These are phyloP conservation scores for Dascillus cervinus DNA, from an alignment of 2,888 invertebrate genomes.

Conservation along the genomic window DNA sequence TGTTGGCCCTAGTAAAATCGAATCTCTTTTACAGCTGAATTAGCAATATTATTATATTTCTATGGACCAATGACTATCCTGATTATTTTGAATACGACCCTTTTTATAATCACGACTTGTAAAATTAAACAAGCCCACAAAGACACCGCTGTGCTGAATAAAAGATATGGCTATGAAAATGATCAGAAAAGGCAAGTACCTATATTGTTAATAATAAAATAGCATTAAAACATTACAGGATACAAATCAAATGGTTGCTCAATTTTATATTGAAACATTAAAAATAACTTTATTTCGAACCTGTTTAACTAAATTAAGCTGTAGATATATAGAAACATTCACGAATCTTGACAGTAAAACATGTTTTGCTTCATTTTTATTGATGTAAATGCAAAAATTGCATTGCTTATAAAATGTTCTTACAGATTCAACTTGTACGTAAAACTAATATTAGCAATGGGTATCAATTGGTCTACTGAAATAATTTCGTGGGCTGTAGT, in stretches of 20 bases:
- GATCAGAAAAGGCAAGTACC: constrained; percentile 39
- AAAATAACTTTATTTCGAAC: no score
- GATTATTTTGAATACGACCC: constrained; percentile 54
- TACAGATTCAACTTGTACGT: constrained; percentile 69
- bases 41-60: constrained; percentile 58
- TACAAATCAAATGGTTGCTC: no score
- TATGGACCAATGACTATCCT: constrained; percentile 60
- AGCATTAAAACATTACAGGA: no score
- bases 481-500: constrained; percentile 60
- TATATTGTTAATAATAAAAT: no score
- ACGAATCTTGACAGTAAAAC: no score
- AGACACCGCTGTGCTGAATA: constrained; percentile 56
- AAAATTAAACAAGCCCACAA: constrained; percentile 58
- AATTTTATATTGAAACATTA: no score
- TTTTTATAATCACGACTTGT: constrained; percentile 62
- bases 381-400: background rate
- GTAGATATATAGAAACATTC: no score
- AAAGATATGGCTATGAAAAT: constrained; percentile 48
- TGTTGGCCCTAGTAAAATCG: no score
- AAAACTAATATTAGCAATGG: constrained; percentile 79
- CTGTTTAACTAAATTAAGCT: no score
- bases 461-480: constrained; percentile 77
- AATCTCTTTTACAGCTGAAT: constrained; percentile 46
- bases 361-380: no score
- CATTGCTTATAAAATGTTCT: background rate